Base-by-base conservation (phyloP, 35 echinoderm and acorn worm species). In the Antedon bifida region DNA sequence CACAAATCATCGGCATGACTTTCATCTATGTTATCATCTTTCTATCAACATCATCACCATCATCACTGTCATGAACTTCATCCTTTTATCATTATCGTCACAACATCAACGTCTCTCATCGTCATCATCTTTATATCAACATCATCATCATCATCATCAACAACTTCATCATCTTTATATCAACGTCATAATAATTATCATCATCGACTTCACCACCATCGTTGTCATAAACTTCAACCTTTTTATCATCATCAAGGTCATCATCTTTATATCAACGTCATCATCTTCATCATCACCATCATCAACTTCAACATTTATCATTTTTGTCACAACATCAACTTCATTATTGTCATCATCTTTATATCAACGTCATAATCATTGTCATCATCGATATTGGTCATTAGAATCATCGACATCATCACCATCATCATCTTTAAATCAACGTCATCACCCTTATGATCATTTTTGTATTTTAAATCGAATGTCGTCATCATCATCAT, bases 161-260 rank as follows among this genome's bases (percentile, higher is more conserved):
- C 38, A 14, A 42, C 38, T 42, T 42, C 38, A 42, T 42, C 38
- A 42, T 42, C 38, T 42, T 42, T 42, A 7, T 42, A 42, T 42
- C 38, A 42, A 42, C 76, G 26, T 32, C 76, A 78, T 78, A 16
- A 78, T 78, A 3, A 78, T 78, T n/a, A 78, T 78, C 76, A 78
- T 78, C 76, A 78, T 78, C 76, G 32, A 31, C 30, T 31, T 78
- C 76, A 78, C 32, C 76, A 78, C 32, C 76, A 78, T 78, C 76
- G 26, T 78, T 23, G 30, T 35, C 76, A 31, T 78, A 16, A 31
- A 31, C 76, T 3, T 78, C 76, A 31, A 31, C 76, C 31, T 78
- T 30, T 0, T 78, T 30, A 78, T 78, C 76, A 31, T 78, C 76
- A 64, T 19, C 51, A 23, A 2, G 1, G 26, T 64, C 23, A 64